These are phyloP conservation scores for Halocaridina rubra DNA, from an alignment of 2,888 invertebrate genomes.

Conservation along the genomic window DNA sequence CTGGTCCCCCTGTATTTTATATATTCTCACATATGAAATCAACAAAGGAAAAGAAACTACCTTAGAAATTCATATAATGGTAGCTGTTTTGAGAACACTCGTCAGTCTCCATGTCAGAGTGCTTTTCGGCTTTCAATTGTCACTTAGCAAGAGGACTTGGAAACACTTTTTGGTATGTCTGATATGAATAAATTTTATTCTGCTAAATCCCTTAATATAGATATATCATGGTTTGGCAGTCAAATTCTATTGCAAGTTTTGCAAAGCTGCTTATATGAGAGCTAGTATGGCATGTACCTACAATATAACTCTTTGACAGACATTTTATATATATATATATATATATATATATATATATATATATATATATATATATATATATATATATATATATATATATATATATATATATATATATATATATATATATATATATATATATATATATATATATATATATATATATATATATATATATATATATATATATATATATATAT, in stretches of 20 bases:
- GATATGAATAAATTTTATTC: not conserved
- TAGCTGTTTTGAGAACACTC: no score
- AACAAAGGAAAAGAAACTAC: no score
- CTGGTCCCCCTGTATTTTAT: no score
- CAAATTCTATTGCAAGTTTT: not conserved
- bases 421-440: not conserved
- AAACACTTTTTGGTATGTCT: not conserved
- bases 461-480: constrained; percentile 20
- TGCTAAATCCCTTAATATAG: not conserved
- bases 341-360: constrained; percentile 43
- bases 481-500: constrained; percentile 21
- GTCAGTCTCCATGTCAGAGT: no score
- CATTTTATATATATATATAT: constrained; percentile 37
- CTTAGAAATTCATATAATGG: no score
- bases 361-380: not conserved
- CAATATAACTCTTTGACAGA: no score
- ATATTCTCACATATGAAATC: no score
- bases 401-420: not conserved
- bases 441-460: not conserved
- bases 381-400: not conserved
- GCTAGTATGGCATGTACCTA: not conserved
- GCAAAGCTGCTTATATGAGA: not conserved
- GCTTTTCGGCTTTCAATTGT: not conserved
- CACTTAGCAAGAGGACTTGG: not conserved
- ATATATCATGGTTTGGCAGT: not conserved